These are phyloP conservation scores for Tretioscincus oriximinensis DNA, from an alignment of 2,113 vertebrate genomes.

Conservation along the genomic window DNA sequence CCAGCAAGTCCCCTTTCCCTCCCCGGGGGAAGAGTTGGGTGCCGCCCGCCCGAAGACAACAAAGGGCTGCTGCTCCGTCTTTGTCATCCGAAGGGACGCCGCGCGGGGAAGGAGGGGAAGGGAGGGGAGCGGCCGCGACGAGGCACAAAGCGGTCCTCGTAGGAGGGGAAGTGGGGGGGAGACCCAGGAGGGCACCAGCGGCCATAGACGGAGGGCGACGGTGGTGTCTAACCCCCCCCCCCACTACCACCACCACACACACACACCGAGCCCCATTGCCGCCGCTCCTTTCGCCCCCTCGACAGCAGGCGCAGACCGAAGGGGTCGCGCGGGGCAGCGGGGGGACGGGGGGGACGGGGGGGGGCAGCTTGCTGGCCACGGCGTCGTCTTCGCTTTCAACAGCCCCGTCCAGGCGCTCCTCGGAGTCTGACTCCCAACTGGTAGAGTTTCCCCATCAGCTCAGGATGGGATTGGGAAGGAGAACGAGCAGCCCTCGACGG, in stretches of 20 bases:
- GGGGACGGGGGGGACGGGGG: too few species aligned
- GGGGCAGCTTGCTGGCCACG: rapidly evolving
- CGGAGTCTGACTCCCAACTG: too few species aligned
- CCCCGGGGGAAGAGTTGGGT: too few species aligned
- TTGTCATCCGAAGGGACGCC: constrained; percentile 9
- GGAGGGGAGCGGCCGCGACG: not conserved
- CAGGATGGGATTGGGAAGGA: not conserved
- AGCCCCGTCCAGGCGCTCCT: not conserved
- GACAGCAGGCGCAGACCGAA: not conserved
- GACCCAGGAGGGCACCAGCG: not conserved
- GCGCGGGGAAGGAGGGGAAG: not conserved
- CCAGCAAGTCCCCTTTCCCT: not conserved
- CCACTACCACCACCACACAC: too few species aligned
- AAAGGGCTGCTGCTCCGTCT: not conserved
- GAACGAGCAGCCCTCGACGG: not conserved
- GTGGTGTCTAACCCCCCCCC: too few species aligned
- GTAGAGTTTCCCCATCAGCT: not conserved
- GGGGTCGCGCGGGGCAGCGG: not conserved
- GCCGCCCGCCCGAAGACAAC: not conserved
- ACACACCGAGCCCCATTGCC: not conserved
- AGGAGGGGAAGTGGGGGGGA: not conserved
- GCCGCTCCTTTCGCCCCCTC: too few species aligned
- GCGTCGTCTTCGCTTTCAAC: not conserved
- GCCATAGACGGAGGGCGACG: too few species aligned
- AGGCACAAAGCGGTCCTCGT: not conserved